Percentiles rank a stretch among this genome's conserved stretches.
Conservation (phyloP, 1,140 invertebrate genomes). For the Calliopsis andreniformis region DNA sequence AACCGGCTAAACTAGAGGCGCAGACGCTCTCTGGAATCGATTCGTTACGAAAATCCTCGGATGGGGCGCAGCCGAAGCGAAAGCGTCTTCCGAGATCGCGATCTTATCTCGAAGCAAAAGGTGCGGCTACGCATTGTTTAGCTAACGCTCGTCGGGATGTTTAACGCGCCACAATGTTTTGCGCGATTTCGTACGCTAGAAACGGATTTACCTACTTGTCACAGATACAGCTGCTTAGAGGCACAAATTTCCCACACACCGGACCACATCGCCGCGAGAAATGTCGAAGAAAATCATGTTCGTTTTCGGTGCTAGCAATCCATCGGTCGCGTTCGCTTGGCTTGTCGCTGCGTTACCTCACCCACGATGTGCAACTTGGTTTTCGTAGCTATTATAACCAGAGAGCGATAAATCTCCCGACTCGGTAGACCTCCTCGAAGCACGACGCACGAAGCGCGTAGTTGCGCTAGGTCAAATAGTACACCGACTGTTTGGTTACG, state of each 20-base stretch:
- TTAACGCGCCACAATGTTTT: slow-evolving; percentile 12
- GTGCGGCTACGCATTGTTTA: slow-evolving; percentile 25
- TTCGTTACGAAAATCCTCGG: slow-evolving; percentile 39
- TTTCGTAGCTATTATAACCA: slow-evolving; percentile 69
- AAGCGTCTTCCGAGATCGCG: slow-evolving; percentile 38
- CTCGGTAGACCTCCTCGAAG: slow-evolving; percentile 70
- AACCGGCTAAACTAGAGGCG: slow-evolving; percentile 74
- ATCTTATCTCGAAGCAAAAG: slow-evolving; percentile 39
- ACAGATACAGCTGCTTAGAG: too few relatives aligned
- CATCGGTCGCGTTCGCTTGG: too few relatives aligned
- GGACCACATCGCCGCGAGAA: too few relatives aligned
- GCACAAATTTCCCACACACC: too few relatives aligned
- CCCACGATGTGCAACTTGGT: slow-evolving; percentile 61
- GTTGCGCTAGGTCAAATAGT: neutral
- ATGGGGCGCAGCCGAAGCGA: neutral
- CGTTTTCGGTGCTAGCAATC: neutral
- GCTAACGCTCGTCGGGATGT: neutral
- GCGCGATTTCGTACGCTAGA: too few relatives aligned
- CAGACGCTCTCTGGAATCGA: slow-evolving; percentile 47
- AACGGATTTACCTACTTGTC: too few relatives aligned
- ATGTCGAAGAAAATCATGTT: too few relatives aligned
- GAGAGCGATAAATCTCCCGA: slow-evolving; percentile 69
- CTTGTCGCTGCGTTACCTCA: slow-evolving; percentile 49
- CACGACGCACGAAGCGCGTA: neutral
- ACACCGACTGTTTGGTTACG: too few relatives aligned